Percentiles rank a stretch among this genome's conserved stretches.
phyloP scores from a whole-genome alignment of 2,113 vertebrate species.

The Cyrtonyx montezumae region DNA sequence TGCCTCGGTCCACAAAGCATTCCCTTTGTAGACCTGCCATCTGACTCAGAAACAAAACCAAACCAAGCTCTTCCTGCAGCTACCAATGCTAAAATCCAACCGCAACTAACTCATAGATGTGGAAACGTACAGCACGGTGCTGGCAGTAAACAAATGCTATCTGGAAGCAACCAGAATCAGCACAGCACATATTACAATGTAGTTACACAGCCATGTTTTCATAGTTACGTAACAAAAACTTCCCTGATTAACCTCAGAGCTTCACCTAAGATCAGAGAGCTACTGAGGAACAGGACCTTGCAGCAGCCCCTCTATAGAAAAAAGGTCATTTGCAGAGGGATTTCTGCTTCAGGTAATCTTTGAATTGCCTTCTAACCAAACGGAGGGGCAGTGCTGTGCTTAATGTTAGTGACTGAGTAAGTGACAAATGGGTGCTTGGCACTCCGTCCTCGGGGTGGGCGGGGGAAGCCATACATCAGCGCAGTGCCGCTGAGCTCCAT shows the following conservation, averaged over 20 bases:
- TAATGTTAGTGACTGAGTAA: background rate
- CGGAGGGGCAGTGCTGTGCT: background rate
- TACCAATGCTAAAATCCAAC: background rate
- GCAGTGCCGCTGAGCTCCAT: background rate
- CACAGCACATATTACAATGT: rapidly evolving
- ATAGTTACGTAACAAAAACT: background rate
- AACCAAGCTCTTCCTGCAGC: background rate
- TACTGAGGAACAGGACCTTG: rapidly evolving
- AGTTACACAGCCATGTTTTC: background rate
- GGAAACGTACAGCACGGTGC: rapidly evolving
- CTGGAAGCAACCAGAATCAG: background rate
- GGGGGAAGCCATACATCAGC: rapidly evolving
- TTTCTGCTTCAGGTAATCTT: background rate
- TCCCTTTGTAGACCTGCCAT: background rate
- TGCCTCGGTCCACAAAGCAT: background rate
- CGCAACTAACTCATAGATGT: background rate
- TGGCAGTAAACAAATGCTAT: rapidly evolving
- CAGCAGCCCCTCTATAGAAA: background rate
- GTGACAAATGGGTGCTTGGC: background rate
- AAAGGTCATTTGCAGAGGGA: background rate
- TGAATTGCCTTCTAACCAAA: background rate
- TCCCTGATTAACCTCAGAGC: background rate
- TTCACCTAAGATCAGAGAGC: background rate
- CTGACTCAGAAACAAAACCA: background rate
- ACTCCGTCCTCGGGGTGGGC: background rate